Evolutionary conservation across 1,140 invertebrate species (phyloP).

Genomic region (Olivierus martensii): DNA sequence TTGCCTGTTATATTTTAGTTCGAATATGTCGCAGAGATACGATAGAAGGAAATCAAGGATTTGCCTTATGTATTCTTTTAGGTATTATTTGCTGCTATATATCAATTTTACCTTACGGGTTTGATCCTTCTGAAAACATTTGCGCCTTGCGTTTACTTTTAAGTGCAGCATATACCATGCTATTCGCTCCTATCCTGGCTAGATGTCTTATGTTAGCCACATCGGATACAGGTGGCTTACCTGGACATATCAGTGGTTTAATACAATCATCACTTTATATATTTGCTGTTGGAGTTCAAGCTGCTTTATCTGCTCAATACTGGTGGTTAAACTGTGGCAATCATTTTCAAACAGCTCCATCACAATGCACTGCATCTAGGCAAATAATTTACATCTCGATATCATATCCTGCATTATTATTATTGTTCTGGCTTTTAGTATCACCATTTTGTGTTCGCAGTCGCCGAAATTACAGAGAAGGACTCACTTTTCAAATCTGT

Average conservation of each 20-base stretch:
- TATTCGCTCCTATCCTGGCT: conserved; percentile 41
- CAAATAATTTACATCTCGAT: conserved; percentile 24
- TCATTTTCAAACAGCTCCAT: not conserved
- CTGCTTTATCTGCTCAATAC: conserved; percentile 27
- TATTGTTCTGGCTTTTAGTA: conserved; percentile 36
- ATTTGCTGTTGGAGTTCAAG: conserved; percentile 40
- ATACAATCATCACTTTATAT: conserved; percentile 38
- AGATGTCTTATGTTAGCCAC: conserved; percentile 42
- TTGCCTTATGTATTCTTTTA: conserved; percentile 38
- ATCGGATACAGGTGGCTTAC: conserved; percentile 39
- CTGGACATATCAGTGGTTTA: conserved; percentile 45
- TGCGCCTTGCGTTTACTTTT: conserved; percentile 40
- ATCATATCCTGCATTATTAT: conserved; percentile 41
- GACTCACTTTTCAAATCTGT: conserved; percentile 39
- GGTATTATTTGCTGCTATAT: conserved; percentile 34
- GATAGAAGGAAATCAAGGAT: conserved; percentile 38
- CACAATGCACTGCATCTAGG: conserved; percentile 23
- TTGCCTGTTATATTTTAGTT: conserved; percentile 37
- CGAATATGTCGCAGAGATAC: conserved; percentile 36
- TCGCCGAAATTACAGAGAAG: conserved; percentile 44
- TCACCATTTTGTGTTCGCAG: conserved; percentile 37
- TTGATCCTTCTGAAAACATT: conserved; percentile 29
- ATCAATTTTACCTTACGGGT: conserved; percentile 38
- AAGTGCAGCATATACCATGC: conserved; percentile 36
- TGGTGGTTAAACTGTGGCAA: not conserved